These are phyloP conservation scores for Caenorhabditis tropicalis DNA, from an alignment of 1,140 invertebrate genomes.

Conservation along the genomic window DNA sequence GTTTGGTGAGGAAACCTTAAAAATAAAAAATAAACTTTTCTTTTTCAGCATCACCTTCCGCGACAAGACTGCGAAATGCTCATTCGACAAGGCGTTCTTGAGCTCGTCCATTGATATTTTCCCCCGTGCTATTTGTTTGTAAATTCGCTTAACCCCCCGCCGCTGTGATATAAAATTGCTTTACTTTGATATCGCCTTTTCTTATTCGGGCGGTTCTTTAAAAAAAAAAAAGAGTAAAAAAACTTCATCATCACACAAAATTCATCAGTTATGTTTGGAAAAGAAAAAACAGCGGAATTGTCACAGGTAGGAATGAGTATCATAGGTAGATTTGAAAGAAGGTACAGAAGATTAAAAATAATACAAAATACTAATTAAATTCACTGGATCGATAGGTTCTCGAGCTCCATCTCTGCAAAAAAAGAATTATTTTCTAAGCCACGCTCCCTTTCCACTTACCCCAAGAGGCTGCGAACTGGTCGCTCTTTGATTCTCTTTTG, in stretches of 20 bases:
- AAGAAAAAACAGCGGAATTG: not conserved
- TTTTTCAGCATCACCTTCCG: conserved; percentile 8
- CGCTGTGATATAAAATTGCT: not conserved
- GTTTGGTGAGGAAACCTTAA: not conserved
- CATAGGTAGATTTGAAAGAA: not conserved
- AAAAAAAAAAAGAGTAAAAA: too few species aligned
- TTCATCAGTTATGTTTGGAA: too few species aligned
- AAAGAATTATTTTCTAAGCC: not conserved
- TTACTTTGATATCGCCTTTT: too few species aligned
- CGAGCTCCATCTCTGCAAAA: not conserved
- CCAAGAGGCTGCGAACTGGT: too few species aligned
- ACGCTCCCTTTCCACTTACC: too few species aligned
- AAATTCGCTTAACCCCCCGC: not conserved
- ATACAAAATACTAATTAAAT: too few species aligned
- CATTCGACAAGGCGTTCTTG: conserved; percentile 16
- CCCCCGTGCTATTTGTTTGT: not conserved
- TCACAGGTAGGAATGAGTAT: not conserved
- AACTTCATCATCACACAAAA: too few species aligned
- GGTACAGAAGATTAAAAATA: too few species aligned
- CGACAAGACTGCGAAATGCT: conserved; percentile 39
- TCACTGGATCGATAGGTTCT: not conserved
- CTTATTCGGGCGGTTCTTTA: too few species aligned
- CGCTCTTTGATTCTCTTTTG: too few species aligned
- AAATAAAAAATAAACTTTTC: not conserved
- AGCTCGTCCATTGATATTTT: conserved; percentile 18